phyloP scores from a whole-genome alignment of 2,797 vertebrate species.

The Pangasius djambal region DNA sequence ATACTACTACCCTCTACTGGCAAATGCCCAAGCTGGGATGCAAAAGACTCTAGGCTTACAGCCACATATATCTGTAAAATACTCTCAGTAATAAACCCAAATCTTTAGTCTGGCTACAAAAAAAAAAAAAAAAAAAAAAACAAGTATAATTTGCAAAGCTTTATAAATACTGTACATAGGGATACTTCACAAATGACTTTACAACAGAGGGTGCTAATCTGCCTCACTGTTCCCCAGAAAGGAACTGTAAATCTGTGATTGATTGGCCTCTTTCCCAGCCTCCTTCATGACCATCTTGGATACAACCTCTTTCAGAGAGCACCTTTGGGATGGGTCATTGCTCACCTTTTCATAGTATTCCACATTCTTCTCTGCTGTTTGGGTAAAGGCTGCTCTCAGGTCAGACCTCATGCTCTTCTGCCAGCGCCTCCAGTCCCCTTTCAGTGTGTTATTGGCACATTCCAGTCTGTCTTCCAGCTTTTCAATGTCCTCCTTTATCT shows the following conservation, averaged over 20 bases:
- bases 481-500: constrained; percentile 89
- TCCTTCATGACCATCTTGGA: not conserved
- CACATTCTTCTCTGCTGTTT: constrained; percentile 85
- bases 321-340: not conserved
- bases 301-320: not conserved
- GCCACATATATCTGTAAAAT: constrained; percentile 4
- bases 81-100: constrained; percentile 15
- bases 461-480: constrained; percentile 87
- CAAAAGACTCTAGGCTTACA: constrained; percentile 29
- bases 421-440: constrained; percentile 91
- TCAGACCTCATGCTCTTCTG: constrained; percentile 84
- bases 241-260: not conserved
- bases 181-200: not conserved
- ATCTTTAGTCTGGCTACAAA: constrained; percentile 19
- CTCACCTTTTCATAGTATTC: constrained; percentile 91
- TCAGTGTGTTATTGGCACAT: constrained; percentile 86
- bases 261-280: not conserved
- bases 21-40: constrained; percentile 34
- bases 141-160: not conserved
- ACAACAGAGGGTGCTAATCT: not conserved
- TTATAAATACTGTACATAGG: not conserved
- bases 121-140: not conserved
- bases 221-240: not conserved
- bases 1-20: constrained; percentile 59
- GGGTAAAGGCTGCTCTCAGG: constrained; percentile 79